A percentile compares a stretch with the other conserved stretches of the same genome.
Evolutionary conservation across 2,113 vertebrate species (phyloP).

Genomic region (Grallaria varia): DNA sequence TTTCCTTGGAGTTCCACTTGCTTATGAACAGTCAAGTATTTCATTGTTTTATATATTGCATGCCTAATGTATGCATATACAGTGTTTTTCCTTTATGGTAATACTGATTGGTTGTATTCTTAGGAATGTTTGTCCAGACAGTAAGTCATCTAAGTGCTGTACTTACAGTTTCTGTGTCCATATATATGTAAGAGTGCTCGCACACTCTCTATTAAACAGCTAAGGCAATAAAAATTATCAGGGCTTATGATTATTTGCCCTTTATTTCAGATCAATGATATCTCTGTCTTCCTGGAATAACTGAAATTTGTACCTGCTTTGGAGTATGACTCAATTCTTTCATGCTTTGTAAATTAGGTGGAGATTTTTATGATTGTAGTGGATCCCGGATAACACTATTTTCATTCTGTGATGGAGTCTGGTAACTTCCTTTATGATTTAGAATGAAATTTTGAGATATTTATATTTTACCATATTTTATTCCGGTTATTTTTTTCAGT

Average conservation of each 20-base stretch:
- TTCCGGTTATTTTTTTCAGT: neutral
- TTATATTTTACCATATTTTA: neutral
- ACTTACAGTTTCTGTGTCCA: neutral
- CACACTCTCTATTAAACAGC: neutral
- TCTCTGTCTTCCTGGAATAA: neutral
- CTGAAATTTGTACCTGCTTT: neutral
- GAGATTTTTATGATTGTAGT: neutral
- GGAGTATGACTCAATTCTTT: neutral
- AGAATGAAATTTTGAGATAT: neutral
- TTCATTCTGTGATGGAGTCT: neutral
- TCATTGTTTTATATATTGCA: neutral
- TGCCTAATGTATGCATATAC: neutral
- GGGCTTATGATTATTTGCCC: neutral
- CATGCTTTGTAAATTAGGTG: neutral
- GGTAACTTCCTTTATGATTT: neutral
- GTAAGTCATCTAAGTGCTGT: neutral
- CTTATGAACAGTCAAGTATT: neutral
- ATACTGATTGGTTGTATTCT: neutral
- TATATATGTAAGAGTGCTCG: neutral
- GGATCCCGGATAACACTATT: neutral
- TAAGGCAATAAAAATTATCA: neutral
- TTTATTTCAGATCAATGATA: neutral
- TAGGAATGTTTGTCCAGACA: neutral
- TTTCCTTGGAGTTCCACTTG: neutral
- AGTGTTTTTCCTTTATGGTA: neutral